Percentiles rank a stretch among this genome's conserved stretches.
phyloP scores from a whole-genome alignment of 1,140 invertebrate species.

The Caenorhabditis briggsae region DNA sequence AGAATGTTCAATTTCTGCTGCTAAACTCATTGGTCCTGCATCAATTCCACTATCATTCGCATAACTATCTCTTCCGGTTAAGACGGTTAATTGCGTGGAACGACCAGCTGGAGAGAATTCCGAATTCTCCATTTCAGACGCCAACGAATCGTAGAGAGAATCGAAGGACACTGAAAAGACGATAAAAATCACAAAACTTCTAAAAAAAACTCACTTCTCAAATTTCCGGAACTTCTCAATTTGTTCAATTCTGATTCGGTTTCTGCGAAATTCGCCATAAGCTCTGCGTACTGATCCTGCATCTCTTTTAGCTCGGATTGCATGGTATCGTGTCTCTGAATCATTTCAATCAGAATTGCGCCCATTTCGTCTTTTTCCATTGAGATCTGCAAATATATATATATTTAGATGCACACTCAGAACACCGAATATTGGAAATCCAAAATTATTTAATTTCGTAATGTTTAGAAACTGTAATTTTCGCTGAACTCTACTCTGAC shows the following conservation, averaged over 20 bases:
- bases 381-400: constrained; percentile 1
- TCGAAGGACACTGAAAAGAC: constrained; percentile 64
- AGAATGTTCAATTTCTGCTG: constrained; percentile 30
- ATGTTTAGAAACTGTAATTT: too few species aligned
- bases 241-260: constrained; percentile 72
- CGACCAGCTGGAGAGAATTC: constrained; percentile 68
- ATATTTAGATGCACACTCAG: constrained; percentile 65
- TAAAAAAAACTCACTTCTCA: constrained; percentile 60
- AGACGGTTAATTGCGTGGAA: constrained; percentile 59
- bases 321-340: constrained; percentile 46
- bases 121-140: constrained; percentile 72
- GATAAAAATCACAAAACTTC: too few species aligned
- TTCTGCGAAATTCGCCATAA: constrained; percentile 69
- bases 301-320: constrained; percentile 62
- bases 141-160: constrained; percentile 74
- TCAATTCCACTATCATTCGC: constrained; percentile 48
- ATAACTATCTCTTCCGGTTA: constrained; percentile 57
- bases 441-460: too few species aligned
- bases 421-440: neutral
- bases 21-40: constrained; percentile 40
- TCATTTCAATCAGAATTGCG: constrained; percentile 11
- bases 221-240: constrained; percentile 59
- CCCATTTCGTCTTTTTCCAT: constrained; percentile 50
- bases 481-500: too few species aligned
- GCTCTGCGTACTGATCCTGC: constrained; percentile 73